Evolutionary conservation across 1,140 invertebrate genomes (phyloP).

Genomic region (Atta cephalotes): DNA sequence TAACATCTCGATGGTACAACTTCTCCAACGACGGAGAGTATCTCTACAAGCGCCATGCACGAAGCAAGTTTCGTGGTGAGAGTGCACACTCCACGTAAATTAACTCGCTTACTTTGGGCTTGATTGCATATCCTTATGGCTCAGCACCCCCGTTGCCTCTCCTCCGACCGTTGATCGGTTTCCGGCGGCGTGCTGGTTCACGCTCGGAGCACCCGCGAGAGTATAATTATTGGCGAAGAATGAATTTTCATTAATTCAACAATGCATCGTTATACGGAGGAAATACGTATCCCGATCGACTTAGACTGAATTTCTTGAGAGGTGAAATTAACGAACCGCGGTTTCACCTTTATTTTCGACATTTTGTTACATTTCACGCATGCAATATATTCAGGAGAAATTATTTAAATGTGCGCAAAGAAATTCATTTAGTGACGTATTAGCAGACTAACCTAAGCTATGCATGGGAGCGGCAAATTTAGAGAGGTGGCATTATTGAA

Average conservation of each 20-base stretch:
- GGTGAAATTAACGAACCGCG: slow-evolving; percentile 34
- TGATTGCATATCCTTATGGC: slow-evolving; percentile 80
- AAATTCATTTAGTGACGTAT: no score
- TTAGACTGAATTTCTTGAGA: slow-evolving; percentile 36
- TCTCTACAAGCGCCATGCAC: slow-evolving; percentile 67
- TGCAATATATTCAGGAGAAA: not conserved
- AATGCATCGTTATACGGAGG: slow-evolving; percentile 48
- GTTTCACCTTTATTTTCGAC: not conserved
- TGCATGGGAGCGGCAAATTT: no score
- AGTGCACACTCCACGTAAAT: slow-evolving; percentile 82
- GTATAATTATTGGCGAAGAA: slow-evolving; percentile 64
- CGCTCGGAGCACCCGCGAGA: slow-evolving; percentile 31
- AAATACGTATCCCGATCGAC: slow-evolving; percentile 39
- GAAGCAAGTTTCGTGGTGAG: slow-evolving; percentile 81
- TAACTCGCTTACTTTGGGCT: slow-evolving; percentile 81
- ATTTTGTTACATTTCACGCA: not conserved
- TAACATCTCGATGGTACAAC: slow-evolving; percentile 80
- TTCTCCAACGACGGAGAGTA: slow-evolving; percentile 77
- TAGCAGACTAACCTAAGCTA: no score
- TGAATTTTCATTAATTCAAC: slow-evolving; percentile 62
- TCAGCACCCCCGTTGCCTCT: slow-evolving; percentile 58
- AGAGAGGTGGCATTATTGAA: no score
- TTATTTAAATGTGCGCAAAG: not conserved
- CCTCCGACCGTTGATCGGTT: slow-evolving; percentile 65
- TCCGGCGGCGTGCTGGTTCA: slow-evolving; percentile 39